phyloP scores from a whole-genome alignment of 2,113 vertebrate species.

The Suncus etruscus region DNA sequence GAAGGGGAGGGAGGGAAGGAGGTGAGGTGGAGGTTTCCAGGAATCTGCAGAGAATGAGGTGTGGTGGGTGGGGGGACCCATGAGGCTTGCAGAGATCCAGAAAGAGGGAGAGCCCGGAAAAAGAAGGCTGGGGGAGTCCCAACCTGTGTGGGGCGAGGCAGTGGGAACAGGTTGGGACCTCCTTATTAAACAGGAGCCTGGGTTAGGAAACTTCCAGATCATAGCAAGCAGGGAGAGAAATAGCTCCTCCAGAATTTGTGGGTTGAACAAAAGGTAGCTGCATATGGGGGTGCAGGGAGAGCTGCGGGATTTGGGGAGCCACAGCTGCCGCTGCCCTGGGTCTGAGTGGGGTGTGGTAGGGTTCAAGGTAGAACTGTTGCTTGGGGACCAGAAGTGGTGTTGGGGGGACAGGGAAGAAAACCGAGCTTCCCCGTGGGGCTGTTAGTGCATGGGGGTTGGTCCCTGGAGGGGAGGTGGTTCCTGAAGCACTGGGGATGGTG shows the following conservation, averaged over 20 bases:
- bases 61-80: neutral
- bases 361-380: too few species aligned
- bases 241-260: neutral
- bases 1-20: neutral
- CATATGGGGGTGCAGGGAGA: neutral
- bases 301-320: neutral
- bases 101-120: neutral
- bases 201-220: neutral
- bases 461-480: neutral
- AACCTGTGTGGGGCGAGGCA: neutral
- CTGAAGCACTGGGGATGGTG: neutral
- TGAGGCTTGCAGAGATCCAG: neutral
- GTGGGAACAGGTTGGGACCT: neutral
- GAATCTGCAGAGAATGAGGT: neutral
- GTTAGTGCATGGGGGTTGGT: neutral
- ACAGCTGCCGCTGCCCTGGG: too few species aligned
- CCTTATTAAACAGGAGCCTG: conserved; percentile 21
- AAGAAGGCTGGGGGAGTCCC: neutral
- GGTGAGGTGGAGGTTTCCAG: neutral
- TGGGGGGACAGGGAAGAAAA: too few species aligned
- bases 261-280: neutral
- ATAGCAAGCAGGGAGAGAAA: neutral
- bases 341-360: too few species aligned
- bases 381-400: too few species aligned
- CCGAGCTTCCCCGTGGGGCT: neutral